Base-by-base conservation (phyloP, 2,113 vertebrate species). In the Hiodon alosoides region DNA sequence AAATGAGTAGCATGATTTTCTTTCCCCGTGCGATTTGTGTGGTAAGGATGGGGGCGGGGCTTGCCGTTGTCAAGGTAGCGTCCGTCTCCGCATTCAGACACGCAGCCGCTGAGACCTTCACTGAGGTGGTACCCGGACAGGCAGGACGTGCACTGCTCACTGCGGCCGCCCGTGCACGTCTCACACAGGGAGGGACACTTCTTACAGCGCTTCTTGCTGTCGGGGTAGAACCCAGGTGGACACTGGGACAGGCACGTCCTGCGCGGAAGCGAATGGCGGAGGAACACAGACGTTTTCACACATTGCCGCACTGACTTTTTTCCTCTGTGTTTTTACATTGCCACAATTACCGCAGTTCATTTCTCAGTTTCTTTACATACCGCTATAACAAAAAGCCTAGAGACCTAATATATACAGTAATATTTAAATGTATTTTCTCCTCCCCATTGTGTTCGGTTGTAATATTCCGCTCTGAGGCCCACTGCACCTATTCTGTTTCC, bases 171-270 rank as follows among this genome's bases (percentile, higher is more conserved):
- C 4, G 91, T 86, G 89, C 96, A 99, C 69, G 87, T 92, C 83
- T 93, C 90, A 71, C 95, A 99, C 79, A 92, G 91, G n/a, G 93
- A 89, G 16, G 85, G 94, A 77, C 97, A 99, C 81, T 93, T 95
- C 83, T 96, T 94, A 80, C 96, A 99, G 13, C 94, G 93, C 77
- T 95, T 94, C 77, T 92, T 93, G 80, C 91, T 94, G 77, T 96
- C 95, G 0, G 90, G 92, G 90, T 94, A 98, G 90, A 95, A 95
- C 74, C 95, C 94, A 47, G 82, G 76, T 13, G 95, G 95, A 84
- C 97, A 98, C 84, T 88, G 88, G 0, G 92, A 89, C 79, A 98
- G 87, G 80, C 96, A 98, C 67, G 90, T 91, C 83, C 96, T 98
- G 81, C 61, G 69, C 79, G 78, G 54, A n/a, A 2, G 61, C 31